A percentile compares a stretch with the other conserved stretches of the same genome.
Evolutionary conservation across 2,888 invertebrate species (phyloP).

Genomic region (Empis stercorea): DNA sequence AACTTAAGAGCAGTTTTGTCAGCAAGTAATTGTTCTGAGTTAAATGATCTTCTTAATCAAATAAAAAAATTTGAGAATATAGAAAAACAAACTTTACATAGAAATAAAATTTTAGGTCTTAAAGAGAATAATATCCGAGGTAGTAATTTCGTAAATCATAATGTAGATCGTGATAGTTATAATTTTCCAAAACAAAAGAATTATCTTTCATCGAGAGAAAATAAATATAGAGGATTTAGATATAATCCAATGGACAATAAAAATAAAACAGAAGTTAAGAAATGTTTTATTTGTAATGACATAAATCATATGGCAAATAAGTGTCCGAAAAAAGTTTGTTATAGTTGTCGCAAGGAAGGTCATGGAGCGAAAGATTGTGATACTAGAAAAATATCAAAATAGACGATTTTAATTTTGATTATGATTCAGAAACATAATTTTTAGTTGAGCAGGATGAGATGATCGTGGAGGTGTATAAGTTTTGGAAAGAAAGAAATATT

Average conservation of each 20-base stretch:
- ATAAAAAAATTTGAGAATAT: constrained; percentile 2
- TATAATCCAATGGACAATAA: too few species aligned
- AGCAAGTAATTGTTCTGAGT: background rate
- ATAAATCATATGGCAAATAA: background rate
- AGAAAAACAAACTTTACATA: background rate
- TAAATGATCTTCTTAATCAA: background rate
- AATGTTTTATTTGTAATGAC: background rate
- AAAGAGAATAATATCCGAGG: background rate
- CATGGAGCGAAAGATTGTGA: background rate
- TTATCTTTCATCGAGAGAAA: too few species aligned
- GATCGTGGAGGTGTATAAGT: background rate
- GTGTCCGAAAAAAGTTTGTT: background rate
- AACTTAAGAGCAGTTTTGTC: background rate
- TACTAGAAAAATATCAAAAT: background rate
- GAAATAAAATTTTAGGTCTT: background rate
- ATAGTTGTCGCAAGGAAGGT: background rate
- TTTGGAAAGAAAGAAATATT: background rate
- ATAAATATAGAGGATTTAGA: too few species aligned
- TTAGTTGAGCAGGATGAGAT: background rate
- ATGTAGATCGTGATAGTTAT: too few species aligned
- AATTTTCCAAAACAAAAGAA: too few species aligned
- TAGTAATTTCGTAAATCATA: too few species aligned
- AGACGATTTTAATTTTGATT: background rate
- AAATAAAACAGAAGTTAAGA: background rate
- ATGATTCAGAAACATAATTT: background rate